Base-by-base conservation (phyloP, 2,888 invertebrate species). In the Monoplex corrugatus region DNA sequence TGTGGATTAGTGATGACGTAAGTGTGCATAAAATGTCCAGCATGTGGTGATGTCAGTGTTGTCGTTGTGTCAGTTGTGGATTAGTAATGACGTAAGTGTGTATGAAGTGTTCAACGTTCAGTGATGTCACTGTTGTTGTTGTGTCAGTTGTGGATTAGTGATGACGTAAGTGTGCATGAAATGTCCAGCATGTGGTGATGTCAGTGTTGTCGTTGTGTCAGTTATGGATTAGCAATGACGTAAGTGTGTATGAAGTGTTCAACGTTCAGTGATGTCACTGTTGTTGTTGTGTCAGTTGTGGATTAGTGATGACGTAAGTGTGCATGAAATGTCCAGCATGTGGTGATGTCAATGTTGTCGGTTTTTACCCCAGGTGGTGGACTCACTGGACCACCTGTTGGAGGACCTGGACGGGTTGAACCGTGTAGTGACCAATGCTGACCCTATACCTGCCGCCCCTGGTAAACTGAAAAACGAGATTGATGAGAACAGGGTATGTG, bases 391-490 rank as follows among this genome's bases (percentile, higher is more conserved):
- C 86, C 94, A 95, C 38, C 91, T 96, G 19, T 90, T 95, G 86
- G 95, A 95, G 86, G 95, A 96, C 88, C 91, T 96, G 19, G 94
- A 94, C 40, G 94, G 94, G 45, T 92, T 96, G 23, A 94, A 95
- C 87, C 92, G 94, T n/a, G 92, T 93, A 78, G 93, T 95, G 28
- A 92, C 94, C 23, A 94, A 94, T 89, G 95, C 95, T 80, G 95
- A 95, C 86, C 95, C 95, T 3, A 93, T 96, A 72, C 94, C 95
- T 19, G 95, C 95, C 40, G 94, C 94, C 86, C 94, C 95, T 23
- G 94, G 95, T 80, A 94, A 94, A 91, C 93, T 96, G 28, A 93
- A 93, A 82, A 95, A 95, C 88, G 95, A 96, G 89, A 93, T 95
- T 28, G 94, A 95, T 57, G 95, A 95, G 85, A 95, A 94, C 87